These are phyloP conservation scores for Promerops cafer DNA, from an alignment of 2,113 vertebrate species.

Conservation along the genomic window DNA sequence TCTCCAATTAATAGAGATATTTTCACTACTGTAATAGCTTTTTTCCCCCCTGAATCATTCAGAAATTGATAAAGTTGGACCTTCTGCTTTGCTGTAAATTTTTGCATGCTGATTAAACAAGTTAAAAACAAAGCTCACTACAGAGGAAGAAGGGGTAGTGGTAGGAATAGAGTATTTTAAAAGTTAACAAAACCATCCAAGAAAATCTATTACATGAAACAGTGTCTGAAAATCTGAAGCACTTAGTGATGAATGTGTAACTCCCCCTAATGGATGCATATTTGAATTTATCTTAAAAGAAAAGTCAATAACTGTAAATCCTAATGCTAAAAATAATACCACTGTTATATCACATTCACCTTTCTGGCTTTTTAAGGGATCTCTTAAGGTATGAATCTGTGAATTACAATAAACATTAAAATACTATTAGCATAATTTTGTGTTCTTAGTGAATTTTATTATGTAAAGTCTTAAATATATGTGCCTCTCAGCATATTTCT, in stretches of 20 bases:
- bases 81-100: background rate
- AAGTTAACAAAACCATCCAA: background rate
- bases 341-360: background rate
- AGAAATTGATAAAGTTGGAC: background rate
- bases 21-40: background rate
- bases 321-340: background rate
- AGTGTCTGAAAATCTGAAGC: background rate
- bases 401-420: background rate
- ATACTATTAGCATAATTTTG: background rate
- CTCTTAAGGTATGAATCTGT: background rate
- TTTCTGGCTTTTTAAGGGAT: background rate
- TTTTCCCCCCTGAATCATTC: background rate
- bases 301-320: background rate
- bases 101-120: background rate
- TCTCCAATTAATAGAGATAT: background rate
- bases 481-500: background rate
- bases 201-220: background rate
- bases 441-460: background rate
- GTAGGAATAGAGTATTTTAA: background rate
- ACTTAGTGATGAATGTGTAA: constrained; percentile 28
- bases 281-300: constrained; percentile 40
- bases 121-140: background rate
- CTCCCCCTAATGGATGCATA: constrained; percentile 59
- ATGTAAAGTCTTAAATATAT: background rate
- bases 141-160: background rate